These are phyloP conservation scores for Melopsittacus undulatus DNA, from an alignment of 2,797 vertebrate genomes.

Conservation along the genomic window DNA sequence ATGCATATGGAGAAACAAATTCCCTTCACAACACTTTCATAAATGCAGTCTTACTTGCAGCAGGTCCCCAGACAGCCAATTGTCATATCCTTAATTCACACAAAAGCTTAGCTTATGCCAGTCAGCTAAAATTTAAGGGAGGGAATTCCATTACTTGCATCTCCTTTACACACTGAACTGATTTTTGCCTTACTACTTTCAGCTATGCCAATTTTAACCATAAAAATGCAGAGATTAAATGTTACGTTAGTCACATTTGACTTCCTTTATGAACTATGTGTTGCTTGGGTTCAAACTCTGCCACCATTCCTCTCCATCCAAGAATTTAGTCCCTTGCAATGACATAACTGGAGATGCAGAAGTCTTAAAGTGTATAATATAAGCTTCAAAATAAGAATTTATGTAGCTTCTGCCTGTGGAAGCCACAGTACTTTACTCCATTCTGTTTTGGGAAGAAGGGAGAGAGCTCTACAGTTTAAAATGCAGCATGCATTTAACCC, in stretches of 20 bases:
- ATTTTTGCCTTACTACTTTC: background rate
- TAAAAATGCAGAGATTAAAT: conserved; percentile 5
- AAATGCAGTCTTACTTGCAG: background rate
- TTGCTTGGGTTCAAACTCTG: background rate
- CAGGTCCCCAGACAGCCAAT: background rate
- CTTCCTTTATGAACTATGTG: background rate
- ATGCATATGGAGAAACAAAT: background rate
- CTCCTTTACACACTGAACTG: background rate
- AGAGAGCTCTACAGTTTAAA: background rate
- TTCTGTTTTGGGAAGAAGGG: background rate
- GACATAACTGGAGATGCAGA: background rate
- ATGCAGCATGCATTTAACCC: background rate
- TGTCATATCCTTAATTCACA: conserved; percentile 5
- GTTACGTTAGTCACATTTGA: background rate
- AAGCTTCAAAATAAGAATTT: background rate
- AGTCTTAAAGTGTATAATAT: background rate
- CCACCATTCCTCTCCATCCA: background rate
- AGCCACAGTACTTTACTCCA: background rate
- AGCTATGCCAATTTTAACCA: background rate
- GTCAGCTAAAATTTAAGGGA: conserved; percentile 17
- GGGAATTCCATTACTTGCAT: background rate
- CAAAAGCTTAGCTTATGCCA: background rate
- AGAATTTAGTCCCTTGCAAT: background rate
- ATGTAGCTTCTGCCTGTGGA: background rate
- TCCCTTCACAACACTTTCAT: background rate